Percentiles rank a stretch among this genome's conserved stretches.
Evolutionary conservation across 2,797 vertebrate genomes (phyloP).

Genomic region (Sebastes steindachneri): DNA sequence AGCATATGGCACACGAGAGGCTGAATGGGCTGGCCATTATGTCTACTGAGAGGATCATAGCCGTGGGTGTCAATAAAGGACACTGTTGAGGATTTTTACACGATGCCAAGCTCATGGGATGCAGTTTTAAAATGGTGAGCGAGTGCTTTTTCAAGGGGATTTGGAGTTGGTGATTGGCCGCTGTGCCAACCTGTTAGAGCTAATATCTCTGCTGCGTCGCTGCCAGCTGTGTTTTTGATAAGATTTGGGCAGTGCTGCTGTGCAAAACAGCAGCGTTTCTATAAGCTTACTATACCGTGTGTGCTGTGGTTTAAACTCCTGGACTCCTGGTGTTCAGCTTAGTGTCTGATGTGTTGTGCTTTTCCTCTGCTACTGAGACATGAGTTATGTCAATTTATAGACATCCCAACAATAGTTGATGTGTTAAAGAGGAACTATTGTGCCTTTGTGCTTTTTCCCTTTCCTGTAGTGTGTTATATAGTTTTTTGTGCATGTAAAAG

Average conservation of each 20-base stretch:
- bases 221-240: constrained; percentile 52
- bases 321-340: not conserved
- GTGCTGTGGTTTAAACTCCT: not conserved
- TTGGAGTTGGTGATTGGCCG: constrained; percentile 25
- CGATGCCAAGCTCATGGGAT: not conserved
- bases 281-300: not conserved
- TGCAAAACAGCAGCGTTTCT: constrained; percentile 10
- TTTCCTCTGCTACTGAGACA: not conserved
- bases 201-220: constrained; percentile 18
- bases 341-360: not conserved
- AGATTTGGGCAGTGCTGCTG: constrained; percentile 18
- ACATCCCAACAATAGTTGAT: not conserved
- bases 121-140: constrained; percentile 16
- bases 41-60: constrained; percentile 24
- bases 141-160: constrained; percentile 17
- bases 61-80: constrained; percentile 21
- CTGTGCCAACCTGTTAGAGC: constrained; percentile 40
- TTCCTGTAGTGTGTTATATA: too few species aligned
- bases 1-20: constrained; percentile 11
- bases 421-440: not conserved
- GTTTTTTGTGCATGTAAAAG: too few species aligned
- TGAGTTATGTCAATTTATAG: not conserved
- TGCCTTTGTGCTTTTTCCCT: too few species aligned
- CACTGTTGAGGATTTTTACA: constrained; percentile 9
- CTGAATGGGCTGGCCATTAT: not conserved